Conservation (phyloP, 2,797 vertebrate genomes). For the Diglossa cyanea region DNA sequence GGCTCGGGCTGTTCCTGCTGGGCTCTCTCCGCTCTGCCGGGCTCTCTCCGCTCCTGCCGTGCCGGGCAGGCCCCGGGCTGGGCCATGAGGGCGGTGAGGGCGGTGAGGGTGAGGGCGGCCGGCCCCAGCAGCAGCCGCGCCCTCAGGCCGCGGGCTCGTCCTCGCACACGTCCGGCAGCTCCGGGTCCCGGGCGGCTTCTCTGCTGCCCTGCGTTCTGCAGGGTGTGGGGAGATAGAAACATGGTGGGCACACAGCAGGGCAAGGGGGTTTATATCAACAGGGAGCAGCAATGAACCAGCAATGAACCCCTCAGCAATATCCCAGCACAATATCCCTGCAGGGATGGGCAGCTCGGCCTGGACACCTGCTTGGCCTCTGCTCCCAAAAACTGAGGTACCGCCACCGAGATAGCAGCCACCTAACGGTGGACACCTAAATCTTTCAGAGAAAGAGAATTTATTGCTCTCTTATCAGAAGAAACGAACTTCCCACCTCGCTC, state of each 20-base stretch:
- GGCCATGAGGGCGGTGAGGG: slow-evolving; percentile 28
- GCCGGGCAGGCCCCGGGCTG: neutral
- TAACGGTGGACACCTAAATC: no score
- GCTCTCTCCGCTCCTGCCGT: neutral
- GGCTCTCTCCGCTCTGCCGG: neutral
- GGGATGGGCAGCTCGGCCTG: neutral
- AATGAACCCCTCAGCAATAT: neutral
- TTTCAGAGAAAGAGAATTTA: no score
- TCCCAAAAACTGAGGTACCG: neutral
- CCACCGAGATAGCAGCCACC: no score
- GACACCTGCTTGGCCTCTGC: neutral
- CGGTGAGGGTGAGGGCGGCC: neutral
- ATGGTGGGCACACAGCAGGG: neutral
- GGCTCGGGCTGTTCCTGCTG: no score
- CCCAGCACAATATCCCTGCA: neutral
- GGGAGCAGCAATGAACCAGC: neutral
- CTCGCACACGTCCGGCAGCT: slow-evolving; percentile 90
- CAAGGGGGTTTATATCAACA: no score
- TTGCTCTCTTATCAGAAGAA: no score
- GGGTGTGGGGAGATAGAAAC: neutral
- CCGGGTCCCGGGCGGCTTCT: slow-evolving; percentile 84
- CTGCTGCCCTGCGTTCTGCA: slow-evolving; percentile 87
- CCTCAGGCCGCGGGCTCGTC: slow-evolving; percentile 85
- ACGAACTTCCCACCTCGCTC: no score
- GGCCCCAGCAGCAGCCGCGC: neutral